Base-by-base conservation (phyloP, 2,888 invertebrate species). In the Enoplolaimus lenunculus region DNA sequence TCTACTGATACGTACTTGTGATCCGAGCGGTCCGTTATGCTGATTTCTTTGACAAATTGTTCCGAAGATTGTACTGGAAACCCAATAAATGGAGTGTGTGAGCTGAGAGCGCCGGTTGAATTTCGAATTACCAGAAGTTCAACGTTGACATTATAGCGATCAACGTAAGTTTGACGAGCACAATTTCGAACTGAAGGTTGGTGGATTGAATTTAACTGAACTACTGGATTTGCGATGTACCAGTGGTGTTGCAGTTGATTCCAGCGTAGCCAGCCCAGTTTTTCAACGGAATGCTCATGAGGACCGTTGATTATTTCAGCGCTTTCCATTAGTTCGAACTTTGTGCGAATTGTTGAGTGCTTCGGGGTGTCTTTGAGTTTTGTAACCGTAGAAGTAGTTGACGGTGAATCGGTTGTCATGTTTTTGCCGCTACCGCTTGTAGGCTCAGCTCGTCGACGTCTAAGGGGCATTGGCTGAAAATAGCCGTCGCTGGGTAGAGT, bases 101-200 rank as follows among this genome's bases (percentile, higher is more conserved):
- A n/a, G 21, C 21, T 66, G 3, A 31, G 30, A 29, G 67, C 67
- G n/a, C 67, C 67, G 30, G 67, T 66, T 29, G 67, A 66, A 31
- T 66, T 66, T 29, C 67, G 30, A 34, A 66, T 66, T 2, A 66
- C 67, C 34, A 34, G 26, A 13, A 66, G 26, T 31, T 66, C 34
- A n/a, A 34, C 34, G 34, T 66, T 66, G 34, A 66, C 67, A 66
- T 66, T 34, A 34, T 66, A 66, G n/a, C 67, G 67, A 66, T 66
- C 67, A n/a, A 30, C 21, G 34, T 66, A 66, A 13, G 29, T 66
- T 34, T 66, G 67, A 7, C 21, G 13, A 26, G 2, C 2, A 34
- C 67, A 66, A n/a, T 66, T 31, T 30, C 3, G 31, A 13, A 66
- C 67, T 7, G 34, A n/a, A 3, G 67, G 67, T 34, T 66, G 31